Conservation (phyloP, 2,113 vertebrate genomes). For the Sterna hirundo region DNA sequence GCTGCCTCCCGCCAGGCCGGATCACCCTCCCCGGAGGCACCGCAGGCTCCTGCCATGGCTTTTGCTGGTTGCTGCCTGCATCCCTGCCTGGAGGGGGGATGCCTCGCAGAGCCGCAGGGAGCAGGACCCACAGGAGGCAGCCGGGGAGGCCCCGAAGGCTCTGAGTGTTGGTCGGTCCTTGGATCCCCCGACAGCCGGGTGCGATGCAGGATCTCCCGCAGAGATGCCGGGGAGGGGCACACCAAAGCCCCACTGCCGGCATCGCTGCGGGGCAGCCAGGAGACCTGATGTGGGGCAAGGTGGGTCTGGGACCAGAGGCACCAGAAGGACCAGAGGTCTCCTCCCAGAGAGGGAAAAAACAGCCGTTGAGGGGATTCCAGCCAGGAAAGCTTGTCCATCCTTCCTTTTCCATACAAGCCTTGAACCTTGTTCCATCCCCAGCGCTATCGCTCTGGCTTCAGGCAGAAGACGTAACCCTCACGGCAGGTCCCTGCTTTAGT, state of each 20-base stretch:
- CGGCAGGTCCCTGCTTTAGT: not conserved
- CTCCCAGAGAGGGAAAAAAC: not conserved
- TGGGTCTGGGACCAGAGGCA: not conserved
- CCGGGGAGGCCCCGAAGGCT: not conserved
- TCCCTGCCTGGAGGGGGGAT: too few species aligned
- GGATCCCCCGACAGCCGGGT: fast-evolving
- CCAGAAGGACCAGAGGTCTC: not conserved
- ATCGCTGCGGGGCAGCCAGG: not conserved
- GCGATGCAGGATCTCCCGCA: fast-evolving
- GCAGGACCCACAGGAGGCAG: not conserved
- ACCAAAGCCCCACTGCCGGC: fast-evolving
- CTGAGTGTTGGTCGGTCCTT: not conserved
- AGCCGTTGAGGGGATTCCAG: not conserved
- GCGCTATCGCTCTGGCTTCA: fast-evolving
- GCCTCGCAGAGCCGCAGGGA: fast-evolving
- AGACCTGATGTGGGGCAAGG: fast-evolving
- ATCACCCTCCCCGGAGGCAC: not conserved
- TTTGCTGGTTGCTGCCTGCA: not conserved
- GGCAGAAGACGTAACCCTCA: not conserved
- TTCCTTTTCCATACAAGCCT: not conserved
- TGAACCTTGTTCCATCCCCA: too few species aligned
- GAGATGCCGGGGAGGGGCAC: fast-evolving
- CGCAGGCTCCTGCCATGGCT: not conserved
- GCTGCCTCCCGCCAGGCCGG: not conserved
- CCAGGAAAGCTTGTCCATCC: not conserved